Base-by-base conservation (phyloP, 2,888 invertebrate species). In the Tetrapedia diversipes region DNA sequence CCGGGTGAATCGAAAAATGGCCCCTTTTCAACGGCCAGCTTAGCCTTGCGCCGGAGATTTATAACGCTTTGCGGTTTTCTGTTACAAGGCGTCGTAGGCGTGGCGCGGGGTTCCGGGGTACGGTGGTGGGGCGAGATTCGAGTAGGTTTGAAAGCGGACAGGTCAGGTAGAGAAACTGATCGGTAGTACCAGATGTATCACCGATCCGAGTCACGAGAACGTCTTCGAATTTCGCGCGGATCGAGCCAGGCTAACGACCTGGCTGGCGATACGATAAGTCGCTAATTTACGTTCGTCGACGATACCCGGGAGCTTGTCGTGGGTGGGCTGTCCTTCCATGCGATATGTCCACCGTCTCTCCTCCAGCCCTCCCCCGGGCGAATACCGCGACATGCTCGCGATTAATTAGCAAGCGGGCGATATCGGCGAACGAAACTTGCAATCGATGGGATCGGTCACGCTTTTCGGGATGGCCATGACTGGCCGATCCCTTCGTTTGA, bases 361-460 rank as follows among this genome's bases (percentile, higher is more conserved):
- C n/a, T 37, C 14, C 59, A 16, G 27, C 29, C 29, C 43, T 37
- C 53, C 57, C 61, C 65, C 77, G 47, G 71, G 67, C 79, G 56
- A 74, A 81, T 77, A 77, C 79, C 79, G 81, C 79, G 80, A 87
- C 85, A 86, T 85, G 83, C 84, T 80, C 79, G 83, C 88, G 89
- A 90, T 90, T 90, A 90, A 90, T 90, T 90, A 90, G 89, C 86
- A 81, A 78, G 71, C 70, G 72, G 71, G 81, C 84, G 84, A 87
- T 88, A 89, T 88, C 86, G 83, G 56, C 75, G 71, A 51, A 72
- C 65, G 72, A 78, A 79, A 79, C 73, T n/a, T 65, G 65, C 80
- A 85, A 88, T 88, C 86, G 65, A 72, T 57, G 67, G 64, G 82
- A 89, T 89, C 86, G 84, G 87, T 89, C 89, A 89, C 89, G 89